phyloP scores from a whole-genome alignment of 2,113 vertebrate species.

The Pachyramphus minor region DNA sequence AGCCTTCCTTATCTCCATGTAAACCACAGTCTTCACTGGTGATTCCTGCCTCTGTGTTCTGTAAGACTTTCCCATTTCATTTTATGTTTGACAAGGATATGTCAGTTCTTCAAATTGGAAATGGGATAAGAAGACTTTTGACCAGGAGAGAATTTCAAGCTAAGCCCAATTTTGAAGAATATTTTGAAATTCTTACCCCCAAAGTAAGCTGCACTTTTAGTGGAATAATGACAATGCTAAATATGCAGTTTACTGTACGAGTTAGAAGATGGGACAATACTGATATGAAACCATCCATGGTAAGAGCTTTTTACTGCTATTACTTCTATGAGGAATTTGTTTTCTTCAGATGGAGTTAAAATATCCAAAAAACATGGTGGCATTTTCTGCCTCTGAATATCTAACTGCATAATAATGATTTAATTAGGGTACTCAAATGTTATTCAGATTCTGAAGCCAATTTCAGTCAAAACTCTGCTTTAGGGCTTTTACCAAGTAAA shows the following conservation, averaged over 20 bases:
- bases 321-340: not conserved
- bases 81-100: constrained; percentile 94
- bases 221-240: constrained; percentile 93
- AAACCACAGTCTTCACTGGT: constrained; percentile 88
- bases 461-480: not conserved
- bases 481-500: not conserved
- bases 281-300: constrained; percentile 82
- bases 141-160: constrained; percentile 83
- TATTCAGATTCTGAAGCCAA: not conserved
- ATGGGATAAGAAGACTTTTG: constrained; percentile 87
- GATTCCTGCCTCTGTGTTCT: constrained; percentile 89
- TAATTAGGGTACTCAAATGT: not conserved
- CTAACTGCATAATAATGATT: not conserved
- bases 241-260: constrained; percentile 91
- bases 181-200: constrained; percentile 88
- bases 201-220: constrained; percentile 90
- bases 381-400: not conserved
- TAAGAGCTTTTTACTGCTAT: constrained; percentile 66
- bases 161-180: constrained; percentile 85
- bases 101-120: constrained; percentile 89
- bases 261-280: constrained; percentile 81
- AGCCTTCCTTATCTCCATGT: constrained; percentile 85
- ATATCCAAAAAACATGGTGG: not conserved
- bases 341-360: not conserved
- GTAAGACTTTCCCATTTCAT: constrained; percentile 96